Evolutionary conservation across 2,797 vertebrate genomes (phyloP).

Genomic region (Morus bassanus): DNA sequence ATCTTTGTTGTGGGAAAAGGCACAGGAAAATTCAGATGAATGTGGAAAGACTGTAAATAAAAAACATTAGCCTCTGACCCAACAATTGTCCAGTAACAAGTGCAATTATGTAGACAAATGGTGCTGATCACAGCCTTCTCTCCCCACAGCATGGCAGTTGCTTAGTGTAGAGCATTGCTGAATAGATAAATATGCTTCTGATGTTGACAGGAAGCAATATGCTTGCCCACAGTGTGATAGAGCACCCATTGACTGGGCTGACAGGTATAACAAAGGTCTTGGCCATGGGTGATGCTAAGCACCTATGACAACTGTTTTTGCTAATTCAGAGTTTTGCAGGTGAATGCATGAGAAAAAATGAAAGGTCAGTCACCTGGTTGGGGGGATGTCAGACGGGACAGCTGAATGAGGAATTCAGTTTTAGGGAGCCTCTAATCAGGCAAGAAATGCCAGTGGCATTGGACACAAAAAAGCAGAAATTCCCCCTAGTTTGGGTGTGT

Average conservation of each 20-base stretch:
- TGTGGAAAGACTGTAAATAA: not conserved
- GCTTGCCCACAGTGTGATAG: not conserved
- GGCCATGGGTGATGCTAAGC: not conserved
- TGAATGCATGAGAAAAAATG: not conserved
- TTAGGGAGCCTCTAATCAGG: not conserved
- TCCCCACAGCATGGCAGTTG: not conserved
- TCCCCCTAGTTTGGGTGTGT: not conserved
- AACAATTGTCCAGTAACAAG: not conserved
- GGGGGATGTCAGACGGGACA: not conserved
- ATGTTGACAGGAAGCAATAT: not conserved
- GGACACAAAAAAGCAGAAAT: not conserved
- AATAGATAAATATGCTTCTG: not conserved
- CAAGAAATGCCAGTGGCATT: not conserved
- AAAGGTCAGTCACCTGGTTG: not conserved
- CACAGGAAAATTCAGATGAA: not conserved
- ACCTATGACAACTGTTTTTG: not conserved
- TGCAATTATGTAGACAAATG: slow-evolving; percentile 25
- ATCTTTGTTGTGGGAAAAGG: not conserved
- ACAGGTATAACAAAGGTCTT: not conserved
- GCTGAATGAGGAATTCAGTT: not conserved
- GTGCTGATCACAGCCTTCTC: not conserved
- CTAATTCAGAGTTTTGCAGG: not conserved
- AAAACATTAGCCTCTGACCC: not conserved
- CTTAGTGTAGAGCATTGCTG: not conserved
- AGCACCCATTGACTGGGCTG: not conserved